A percentile compares a stretch with the other conserved stretches of the same genome.
Evolutionary conservation across 2,797 vertebrate species (phyloP).

Genomic region (Todus mexicanus): DNA sequence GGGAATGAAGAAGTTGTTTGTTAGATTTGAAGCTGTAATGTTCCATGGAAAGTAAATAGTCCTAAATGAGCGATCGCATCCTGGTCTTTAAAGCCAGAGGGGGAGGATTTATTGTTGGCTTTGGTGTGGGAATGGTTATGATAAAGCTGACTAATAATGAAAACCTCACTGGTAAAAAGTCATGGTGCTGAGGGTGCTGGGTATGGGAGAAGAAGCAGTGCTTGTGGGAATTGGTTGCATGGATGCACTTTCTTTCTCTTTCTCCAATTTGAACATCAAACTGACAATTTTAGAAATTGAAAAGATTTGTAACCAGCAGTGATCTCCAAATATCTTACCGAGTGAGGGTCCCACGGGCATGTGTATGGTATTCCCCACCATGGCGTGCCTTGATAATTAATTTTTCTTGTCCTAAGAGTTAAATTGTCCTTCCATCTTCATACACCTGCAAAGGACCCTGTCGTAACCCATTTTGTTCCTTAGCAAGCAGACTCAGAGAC

Average conservation of each 20-base stretch:
- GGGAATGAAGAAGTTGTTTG: neutral
- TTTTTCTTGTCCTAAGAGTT: neutral
- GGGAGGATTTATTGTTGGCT: neutral
- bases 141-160: neutral
- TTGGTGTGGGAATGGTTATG: neutral
- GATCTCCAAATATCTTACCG: neutral
- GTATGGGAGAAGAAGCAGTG: neutral
- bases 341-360: neutral
- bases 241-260: neutral
- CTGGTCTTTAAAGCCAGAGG: neutral
- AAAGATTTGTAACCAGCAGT: neutral
- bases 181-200: accelerated
- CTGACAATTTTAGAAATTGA: neutral
- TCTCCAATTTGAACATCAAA: neutral
- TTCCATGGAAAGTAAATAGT: neutral
- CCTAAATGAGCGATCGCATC: neutral
- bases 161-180: neutral
- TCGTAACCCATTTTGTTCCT: neutral
- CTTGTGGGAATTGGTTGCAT: neutral
- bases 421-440: neutral
- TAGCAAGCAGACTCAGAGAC: neutral
- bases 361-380: neutral
- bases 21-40: neutral
- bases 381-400: neutral
- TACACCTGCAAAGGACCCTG: neutral